Evolutionary conservation across 2,113 vertebrate species (phyloP).

Genomic region (Rhizomys pruinosus): DNA sequence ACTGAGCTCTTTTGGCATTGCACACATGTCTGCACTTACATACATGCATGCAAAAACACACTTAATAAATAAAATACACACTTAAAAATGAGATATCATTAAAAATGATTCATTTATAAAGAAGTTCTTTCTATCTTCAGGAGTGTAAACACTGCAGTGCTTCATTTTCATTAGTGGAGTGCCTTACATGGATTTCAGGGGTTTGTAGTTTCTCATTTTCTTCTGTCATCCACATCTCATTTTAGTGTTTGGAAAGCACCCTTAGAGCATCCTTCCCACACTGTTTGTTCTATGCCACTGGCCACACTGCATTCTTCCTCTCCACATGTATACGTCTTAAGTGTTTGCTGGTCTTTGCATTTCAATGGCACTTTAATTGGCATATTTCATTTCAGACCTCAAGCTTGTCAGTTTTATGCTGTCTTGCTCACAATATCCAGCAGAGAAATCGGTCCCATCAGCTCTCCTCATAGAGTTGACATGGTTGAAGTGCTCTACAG

Average conservation of each 20-base stretch:
- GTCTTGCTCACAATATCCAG: slow-evolving; percentile 47
- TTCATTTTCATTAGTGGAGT: background rate
- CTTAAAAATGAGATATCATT: too few relatives aligned
- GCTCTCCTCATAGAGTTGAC: slow-evolving; percentile 31
- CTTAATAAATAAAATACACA: too few relatives aligned
- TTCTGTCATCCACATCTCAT: background rate
- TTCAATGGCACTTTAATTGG: slow-evolving; percentile 69
- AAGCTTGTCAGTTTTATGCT: slow-evolving; percentile 48
- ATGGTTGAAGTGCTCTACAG: slow-evolving; percentile 52
- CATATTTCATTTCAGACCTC: slow-evolving; percentile 57
- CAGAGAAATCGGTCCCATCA: slow-evolving; percentile 50
- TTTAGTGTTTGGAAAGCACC: slow-evolving; percentile 31
- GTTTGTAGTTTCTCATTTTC: background rate
- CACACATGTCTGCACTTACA: too few relatives aligned
- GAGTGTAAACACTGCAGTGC: background rate
- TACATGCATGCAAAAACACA: too few relatives aligned
- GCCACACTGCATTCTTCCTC: background rate
- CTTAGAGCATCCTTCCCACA: slow-evolving; percentile 13
- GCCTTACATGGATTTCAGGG: background rate
- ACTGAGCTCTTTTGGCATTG: too few relatives aligned
- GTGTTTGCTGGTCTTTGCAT: background rate
- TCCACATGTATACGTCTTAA: background rate
- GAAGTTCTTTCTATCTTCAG: background rate
- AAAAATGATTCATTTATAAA: background rate
- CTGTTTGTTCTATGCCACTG: background rate